Evolutionary conservation across 2,888 invertebrate genomes (phyloP), one percentile per base, ranked within the genome.

Genomic region (Apoderus coryli): DNA sequence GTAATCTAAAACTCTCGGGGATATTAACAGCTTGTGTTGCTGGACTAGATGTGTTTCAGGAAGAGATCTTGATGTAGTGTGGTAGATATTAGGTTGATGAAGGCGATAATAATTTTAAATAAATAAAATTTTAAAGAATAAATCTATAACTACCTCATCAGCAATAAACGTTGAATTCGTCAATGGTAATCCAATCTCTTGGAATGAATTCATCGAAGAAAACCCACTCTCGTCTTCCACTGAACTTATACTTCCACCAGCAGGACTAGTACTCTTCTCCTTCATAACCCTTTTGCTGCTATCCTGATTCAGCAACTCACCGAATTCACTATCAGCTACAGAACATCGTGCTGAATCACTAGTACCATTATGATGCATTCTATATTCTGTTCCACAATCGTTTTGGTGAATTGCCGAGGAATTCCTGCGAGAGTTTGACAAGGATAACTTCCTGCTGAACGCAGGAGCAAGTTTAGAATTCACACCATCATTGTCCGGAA

Each of bases 171-270:
- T 48, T 14, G 51, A 49, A 36, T 49, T 47, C n/a, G 48, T 38
- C n/a, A 51, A 13, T 4, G 79, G 79, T 46, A 81, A 61, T 7
- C 80, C 80, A 26, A 81, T 71, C 50, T 84, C 82, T 57, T 82
- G 80, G 52, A 81, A 82, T 4, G 82, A 82, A 54, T 73, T 81
- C 66, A 84, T 77, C 5, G 82, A 82, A 9, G 81, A 81, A 56
- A 84, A 84, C 14, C 84, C 84, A 50, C 82, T 84, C 55, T 84
- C 84, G 45, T 82, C 81, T 52, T 84, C 84, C 6, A 61, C 61
- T 1, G 59, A 57, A 39, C 56, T 54, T 9, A 56, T 47, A 35
- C 54, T 56, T 5, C 49, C 48, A 16, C 42, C 52, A 32, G 43
- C 40, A 2, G 48, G 44, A 4, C 45, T 45, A 30, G 27, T 43